Evolutionary conservation across 2,888 invertebrate species (phyloP).

Genomic region (Erebia palarica): DNA sequence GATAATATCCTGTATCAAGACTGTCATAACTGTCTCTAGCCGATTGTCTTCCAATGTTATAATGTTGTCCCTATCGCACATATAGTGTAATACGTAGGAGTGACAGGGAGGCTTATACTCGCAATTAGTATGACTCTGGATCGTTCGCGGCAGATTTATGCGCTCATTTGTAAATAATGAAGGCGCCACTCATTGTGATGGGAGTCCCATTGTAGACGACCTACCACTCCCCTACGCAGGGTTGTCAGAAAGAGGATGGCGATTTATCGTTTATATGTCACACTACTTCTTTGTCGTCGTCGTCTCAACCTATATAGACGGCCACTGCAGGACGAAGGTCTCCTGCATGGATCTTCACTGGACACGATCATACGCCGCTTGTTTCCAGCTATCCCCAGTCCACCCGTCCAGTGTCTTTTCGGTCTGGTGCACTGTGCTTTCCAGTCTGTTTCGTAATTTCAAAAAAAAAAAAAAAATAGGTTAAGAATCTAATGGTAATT

Average conservation of each 20-base stretch:
- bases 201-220: constrained; percentile 71
- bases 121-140: constrained; percentile 60
- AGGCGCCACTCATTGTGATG: constrained; percentile 80
- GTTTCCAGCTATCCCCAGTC: too few species aligned
- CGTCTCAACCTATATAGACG: neutral
- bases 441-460: too few species aligned
- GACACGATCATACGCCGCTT: too few species aligned
- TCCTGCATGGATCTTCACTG: neutral
- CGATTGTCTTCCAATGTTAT: constrained; percentile 28
- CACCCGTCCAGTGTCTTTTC: too few species aligned
- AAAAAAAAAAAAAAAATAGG: neutral
- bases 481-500: too few species aligned
- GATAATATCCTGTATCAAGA: constrained; percentile 29
- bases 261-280: constrained; percentile 3
- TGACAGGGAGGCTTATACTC: constrained; percentile 35
- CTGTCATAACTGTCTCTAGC: constrained; percentile 35
- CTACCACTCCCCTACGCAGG: constrained; percentile 65
- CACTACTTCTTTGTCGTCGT: neutral
- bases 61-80: constrained; percentile 25
- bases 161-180: constrained; percentile 78
- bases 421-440: neutral
- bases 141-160: constrained; percentile 72
- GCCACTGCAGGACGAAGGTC: neutral
- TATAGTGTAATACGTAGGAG: constrained; percentile 8
- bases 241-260: constrained; percentile 47